These are phyloP conservation scores for Drosophila acutilabella DNA, from an alignment of 2,888 invertebrate species.

Conservation along the genomic window DNA sequence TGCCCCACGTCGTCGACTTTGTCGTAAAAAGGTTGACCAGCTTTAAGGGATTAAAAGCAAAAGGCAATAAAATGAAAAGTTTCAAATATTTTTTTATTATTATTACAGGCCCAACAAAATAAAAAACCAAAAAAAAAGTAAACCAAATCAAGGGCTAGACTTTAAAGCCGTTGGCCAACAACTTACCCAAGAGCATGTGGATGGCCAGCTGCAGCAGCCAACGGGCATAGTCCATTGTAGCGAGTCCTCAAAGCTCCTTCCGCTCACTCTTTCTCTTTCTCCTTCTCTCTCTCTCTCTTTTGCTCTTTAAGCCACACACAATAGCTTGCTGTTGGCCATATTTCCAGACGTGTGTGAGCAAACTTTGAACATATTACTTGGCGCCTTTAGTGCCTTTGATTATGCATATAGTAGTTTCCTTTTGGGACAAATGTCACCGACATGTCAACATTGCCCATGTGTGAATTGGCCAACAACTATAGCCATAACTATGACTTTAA, in stretches of 20 bases:
- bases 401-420: slow-evolving; percentile 44
- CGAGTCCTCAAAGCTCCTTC: slow-evolving; percentile 42
- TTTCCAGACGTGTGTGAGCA: slow-evolving; percentile 46
- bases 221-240: slow-evolving; percentile 61
- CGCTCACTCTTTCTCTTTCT: no score
- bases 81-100: slow-evolving; percentile 78
- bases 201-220: slow-evolving; percentile 70
- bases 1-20: slow-evolving; percentile 71
- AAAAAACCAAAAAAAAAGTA: no score
- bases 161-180: slow-evolving; percentile 39
- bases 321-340: slow-evolving; percentile 51
- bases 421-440: slow-evolving; percentile 63
- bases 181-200: slow-evolving; percentile 71
- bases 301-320: slow-evolving; percentile 28
- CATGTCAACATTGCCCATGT: slow-evolving; percentile 40
- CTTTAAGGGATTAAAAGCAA: slow-evolving; percentile 79
- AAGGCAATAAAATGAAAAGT: slow-evolving; percentile 80
- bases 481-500: background rate
- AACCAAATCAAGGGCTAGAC: slow-evolving; percentile 13
- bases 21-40: slow-evolving; percentile 72
- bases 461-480: slow-evolving; percentile 51
- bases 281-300: slow-evolving; percentile 9
- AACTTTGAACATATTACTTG: slow-evolving; percentile 49
- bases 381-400: slow-evolving; percentile 33
- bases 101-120: slow-evolving; percentile 19